Evolutionary conservation across 2,888 invertebrate species (phyloP), one percentile per base, ranked within the genome.

Genomic region (Athripsodes cinereus): DNA sequence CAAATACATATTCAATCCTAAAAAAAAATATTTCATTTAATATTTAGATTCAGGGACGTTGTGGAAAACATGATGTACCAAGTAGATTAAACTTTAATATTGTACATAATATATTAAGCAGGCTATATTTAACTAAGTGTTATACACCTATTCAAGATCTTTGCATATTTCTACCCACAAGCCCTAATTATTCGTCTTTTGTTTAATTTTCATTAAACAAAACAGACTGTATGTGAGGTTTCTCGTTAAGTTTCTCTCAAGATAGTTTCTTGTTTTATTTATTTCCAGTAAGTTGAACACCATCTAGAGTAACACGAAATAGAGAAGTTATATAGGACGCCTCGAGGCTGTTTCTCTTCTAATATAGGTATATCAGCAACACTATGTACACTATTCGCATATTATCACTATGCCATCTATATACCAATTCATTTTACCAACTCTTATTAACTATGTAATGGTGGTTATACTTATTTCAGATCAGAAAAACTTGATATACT

Each of bases 191-290:
- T 40, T 40, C 16, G 40, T 40, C 13, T 16, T 40, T 40, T 40
- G 40, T 40, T 40, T 3, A 40, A 40, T 40, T 40, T 40, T 40
- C 47, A 21, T 47, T 19, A 50, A 26, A 26, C 16, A 50, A 21
- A 54, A 54, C 54, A 47, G 48, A 55, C 61, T 59, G 52, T 61
- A 54, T 55, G 51, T 57, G 49, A 40, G 57, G 52, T 55, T 60
- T 54, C 58, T 57, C 53, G 63, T 59, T 58, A 46, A 61, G 58
- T 59, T 60, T 59, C 52, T 47, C 58, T 50, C 34, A 51, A n/a
- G 53, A 47, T 46, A 50, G 61, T 59, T 63, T 59, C 59, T 56
- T 59, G 61, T 59, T 63, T 63, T 63, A 61, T 63, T 63, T 63
- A 63, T 63, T 57, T 56, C 59, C 53, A 26, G 54, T 47, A 61